A percentile compares a stretch with the other conserved stretches of the same genome.
phyloP scores from a whole-genome alignment of 2,113 vertebrate genomes.

The Scopus umbretta region DNA sequence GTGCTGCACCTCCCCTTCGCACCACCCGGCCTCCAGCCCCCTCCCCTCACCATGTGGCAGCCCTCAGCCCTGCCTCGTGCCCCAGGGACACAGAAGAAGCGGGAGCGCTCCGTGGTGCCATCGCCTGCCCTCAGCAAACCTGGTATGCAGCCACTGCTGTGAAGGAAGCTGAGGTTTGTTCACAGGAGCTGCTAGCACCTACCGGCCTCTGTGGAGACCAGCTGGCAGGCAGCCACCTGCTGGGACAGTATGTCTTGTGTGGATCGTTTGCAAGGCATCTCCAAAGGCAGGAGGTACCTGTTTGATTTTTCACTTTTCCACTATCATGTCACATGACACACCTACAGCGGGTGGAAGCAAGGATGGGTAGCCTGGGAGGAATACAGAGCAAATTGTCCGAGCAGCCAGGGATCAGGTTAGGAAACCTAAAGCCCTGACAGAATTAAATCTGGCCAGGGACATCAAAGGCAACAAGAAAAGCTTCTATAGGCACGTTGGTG shows the following conservation, averaged over 20 bases:
- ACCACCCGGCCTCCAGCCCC: no score
- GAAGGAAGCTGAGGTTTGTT: background rate
- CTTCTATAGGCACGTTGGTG: background rate
- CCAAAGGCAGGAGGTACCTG: no score
- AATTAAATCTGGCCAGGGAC: background rate
- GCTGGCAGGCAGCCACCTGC: background rate
- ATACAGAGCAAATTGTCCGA: background rate
- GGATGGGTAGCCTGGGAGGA: background rate
- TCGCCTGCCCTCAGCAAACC: background rate
- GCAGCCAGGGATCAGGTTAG: background rate
- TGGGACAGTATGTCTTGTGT: no score
- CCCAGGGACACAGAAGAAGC: rapidly evolving
- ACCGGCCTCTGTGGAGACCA: no score
- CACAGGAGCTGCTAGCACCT: background rate
- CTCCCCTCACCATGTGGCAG: background rate
- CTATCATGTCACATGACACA: no score
- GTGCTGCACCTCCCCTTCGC: background rate
- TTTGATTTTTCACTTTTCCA: background rate
- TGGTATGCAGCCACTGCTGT: background rate
- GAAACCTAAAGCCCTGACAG: background rate
- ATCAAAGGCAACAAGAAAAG: background rate
- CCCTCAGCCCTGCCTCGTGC: background rate
- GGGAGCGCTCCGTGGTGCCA: background rate
- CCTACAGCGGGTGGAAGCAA: background rate
- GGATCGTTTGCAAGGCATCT: no score